phyloP scores from a whole-genome alignment of 2,888 invertebrate genomes.

The Tromatobia lineatoria region DNA sequence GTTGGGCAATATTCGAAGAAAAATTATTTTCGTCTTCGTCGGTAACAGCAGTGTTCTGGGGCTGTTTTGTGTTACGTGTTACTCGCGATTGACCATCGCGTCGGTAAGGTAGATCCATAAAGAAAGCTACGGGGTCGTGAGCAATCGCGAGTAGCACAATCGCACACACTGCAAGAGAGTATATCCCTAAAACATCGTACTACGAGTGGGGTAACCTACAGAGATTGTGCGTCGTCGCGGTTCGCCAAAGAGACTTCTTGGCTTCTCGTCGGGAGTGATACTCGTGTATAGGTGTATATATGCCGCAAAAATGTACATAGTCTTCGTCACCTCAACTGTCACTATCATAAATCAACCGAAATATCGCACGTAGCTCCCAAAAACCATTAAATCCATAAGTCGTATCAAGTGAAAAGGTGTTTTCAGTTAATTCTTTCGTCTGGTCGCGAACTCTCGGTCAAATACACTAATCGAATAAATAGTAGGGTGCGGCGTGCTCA shows the following conservation, averaged over 20 bases:
- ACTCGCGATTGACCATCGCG: too few relatives aligned
- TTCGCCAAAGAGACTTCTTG: constrained; percentile 9
- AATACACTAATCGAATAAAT: constrained; percentile 20
- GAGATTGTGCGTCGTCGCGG: constrained; percentile 22
- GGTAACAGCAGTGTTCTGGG: too few relatives aligned
- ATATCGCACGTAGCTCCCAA: background rate
- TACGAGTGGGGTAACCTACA: constrained; percentile 29
- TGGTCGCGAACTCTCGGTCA: background rate
- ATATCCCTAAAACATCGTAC: constrained; percentile 3
- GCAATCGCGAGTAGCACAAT: constrained; percentile 1
- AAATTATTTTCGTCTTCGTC: too few relatives aligned
- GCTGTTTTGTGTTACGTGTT: too few relatives aligned
- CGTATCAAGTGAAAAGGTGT: background rate
- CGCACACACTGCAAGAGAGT: background rate
- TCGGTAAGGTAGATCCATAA: constrained; percentile 6
- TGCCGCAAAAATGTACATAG: constrained; percentile 3
- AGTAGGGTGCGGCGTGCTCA: constrained; percentile 25
- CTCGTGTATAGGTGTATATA: background rate
- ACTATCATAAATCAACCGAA: background rate
- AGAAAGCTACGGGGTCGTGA: background rate
- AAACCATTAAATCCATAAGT: too few relatives aligned
- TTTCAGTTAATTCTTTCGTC: too few relatives aligned
- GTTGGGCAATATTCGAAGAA: background rate
- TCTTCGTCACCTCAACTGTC: background rate
- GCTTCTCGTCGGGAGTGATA: constrained; percentile 17